phyloP scores from a whole-genome alignment of 2,797 vertebrate species.

The Coilia nasus region DNA sequence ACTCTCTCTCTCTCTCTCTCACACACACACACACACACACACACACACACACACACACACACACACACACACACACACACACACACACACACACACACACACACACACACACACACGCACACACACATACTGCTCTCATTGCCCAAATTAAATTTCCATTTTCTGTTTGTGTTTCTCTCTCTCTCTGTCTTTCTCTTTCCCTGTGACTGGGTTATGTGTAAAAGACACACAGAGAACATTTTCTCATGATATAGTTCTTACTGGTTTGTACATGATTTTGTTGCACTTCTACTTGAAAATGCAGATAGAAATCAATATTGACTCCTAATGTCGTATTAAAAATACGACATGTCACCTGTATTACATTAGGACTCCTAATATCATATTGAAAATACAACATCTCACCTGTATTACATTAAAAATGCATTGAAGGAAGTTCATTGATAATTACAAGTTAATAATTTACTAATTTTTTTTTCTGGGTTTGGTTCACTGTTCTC shows the following conservation, averaged over 20 bases:
- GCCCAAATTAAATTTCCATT: constrained; percentile 13
- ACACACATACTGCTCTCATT: not conserved
- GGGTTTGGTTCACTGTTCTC: constrained; percentile 51
- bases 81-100: too few relatives aligned
- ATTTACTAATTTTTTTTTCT: not conserved
- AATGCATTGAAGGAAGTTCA: not conserved
- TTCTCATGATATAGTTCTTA: too few relatives aligned
- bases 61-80: too few relatives aligned
- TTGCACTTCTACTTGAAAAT: too few relatives aligned
- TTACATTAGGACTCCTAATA: too few relatives aligned
- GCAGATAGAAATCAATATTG: too few relatives aligned
- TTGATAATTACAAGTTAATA: not conserved
- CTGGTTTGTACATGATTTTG: too few relatives aligned
- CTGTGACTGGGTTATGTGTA: not conserved
- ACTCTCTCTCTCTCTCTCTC: too few relatives aligned
- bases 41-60: not conserved
- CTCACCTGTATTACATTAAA: not conserved
- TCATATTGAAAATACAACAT: not conserved
- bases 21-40: not conserved
- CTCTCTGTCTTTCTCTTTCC: not conserved
- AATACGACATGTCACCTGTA: not conserved
- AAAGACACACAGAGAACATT: not conserved
- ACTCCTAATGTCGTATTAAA: too few relatives aligned
- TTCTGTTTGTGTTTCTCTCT: not conserved
- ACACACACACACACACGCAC: too few relatives aligned